Evolutionary conservation across 2,113 vertebrate species (phyloP).

Genomic region (Phyllostomus discolor): DNA sequence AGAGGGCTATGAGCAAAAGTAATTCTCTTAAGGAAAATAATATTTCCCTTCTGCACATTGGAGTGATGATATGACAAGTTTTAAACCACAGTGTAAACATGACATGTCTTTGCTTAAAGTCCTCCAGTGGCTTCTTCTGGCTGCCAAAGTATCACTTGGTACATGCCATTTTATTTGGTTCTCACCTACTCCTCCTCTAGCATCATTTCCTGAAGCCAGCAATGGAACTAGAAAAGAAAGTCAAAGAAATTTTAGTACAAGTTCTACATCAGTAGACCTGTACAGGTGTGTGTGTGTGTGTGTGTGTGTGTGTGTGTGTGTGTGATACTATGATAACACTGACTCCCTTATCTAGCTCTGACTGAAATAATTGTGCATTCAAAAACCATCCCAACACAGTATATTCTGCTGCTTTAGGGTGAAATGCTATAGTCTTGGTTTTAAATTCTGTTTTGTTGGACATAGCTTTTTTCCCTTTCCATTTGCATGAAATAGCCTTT

Average conservation of each 20-base stretch:
- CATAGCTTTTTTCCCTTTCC: too few species aligned
- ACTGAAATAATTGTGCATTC: not conserved
- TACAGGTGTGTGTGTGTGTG: not conserved
- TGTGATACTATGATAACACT: not conserved
- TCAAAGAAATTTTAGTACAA: not conserved
- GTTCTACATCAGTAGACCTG: not conserved
- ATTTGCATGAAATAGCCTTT: too few species aligned
- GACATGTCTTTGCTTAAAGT: not conserved
- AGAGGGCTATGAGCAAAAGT: not conserved
- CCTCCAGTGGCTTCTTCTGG: not conserved
- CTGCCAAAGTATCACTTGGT: not conserved
- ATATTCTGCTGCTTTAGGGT: too few species aligned
- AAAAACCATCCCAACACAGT: not conserved
- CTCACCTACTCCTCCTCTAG: not conserved
- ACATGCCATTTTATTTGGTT: not conserved
- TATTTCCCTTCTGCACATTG: not conserved
- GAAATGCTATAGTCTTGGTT: too few species aligned
- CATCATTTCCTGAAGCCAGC: not conserved
- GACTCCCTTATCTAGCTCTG: not conserved
- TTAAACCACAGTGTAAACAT: not conserved
- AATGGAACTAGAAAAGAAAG: not conserved
- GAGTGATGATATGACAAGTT: not conserved
- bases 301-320: not conserved
- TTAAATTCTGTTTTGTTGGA: too few species aligned
- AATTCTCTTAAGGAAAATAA: not conserved